Conservation (phyloP, 92 coral and sea anemone genomes). For the Montipora capitata region DNA sequence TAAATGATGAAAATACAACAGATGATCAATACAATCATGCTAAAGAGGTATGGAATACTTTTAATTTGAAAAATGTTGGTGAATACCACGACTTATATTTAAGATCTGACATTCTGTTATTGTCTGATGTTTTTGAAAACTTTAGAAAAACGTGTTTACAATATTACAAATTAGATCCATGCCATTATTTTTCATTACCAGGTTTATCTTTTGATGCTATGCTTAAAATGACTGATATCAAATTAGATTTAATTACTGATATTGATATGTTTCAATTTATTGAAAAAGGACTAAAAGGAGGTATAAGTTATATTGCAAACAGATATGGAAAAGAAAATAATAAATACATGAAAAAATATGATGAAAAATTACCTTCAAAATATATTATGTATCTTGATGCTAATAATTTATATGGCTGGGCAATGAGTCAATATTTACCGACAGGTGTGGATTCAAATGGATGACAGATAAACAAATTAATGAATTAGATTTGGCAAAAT, state of each 20-base stretch:
- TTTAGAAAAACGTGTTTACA: conserved; percentile 1
- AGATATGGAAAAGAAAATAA: conserved; percentile 19
- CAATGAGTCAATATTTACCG: background rate
- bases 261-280: background rate
- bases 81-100: background rate
- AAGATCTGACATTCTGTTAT: background rate
- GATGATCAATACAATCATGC: background rate
- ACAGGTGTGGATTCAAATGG: background rate
- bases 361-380: background rate
- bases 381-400: conserved; percentile 50
- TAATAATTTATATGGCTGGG: background rate
- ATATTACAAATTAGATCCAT: background rate
- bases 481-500: background rate
- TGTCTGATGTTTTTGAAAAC: background rate
- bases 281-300: background rate
- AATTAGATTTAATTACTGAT: background rate
- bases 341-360: conserved; percentile 35
- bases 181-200: background rate
- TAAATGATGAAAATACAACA: background rate
- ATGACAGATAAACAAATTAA: background rate
- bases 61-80: background rate
- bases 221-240: too few species aligned
- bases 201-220: conserved; percentile 32
- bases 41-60: background rate
- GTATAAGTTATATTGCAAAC: background rate